Evolutionary conservation across 2,888 invertebrate species (phyloP).

Genomic region (Lasioglossum figueresi): DNA sequence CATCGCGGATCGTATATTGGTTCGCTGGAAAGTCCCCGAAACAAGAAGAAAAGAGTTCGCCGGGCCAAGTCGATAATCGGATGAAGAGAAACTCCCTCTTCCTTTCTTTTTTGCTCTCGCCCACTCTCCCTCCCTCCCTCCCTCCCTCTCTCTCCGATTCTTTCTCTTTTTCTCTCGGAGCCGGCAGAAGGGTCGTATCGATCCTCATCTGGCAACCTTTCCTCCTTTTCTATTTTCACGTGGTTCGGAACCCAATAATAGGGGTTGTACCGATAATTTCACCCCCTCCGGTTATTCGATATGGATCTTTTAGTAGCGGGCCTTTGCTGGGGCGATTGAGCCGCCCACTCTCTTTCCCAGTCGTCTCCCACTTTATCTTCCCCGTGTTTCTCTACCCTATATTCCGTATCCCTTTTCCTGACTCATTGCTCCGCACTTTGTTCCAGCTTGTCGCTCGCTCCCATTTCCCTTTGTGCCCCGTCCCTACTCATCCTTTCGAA

Average conservation of each 20-base stretch:
- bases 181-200: slow-evolving; percentile 59
- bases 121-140: slow-evolving; percentile 19
- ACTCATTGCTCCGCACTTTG: slow-evolving; percentile 56
- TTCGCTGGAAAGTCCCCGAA: slow-evolving; percentile 60
- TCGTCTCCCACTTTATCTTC: slow-evolving; percentile 37
- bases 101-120: neutral
- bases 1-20: slow-evolving; percentile 51
- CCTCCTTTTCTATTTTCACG: slow-evolving; percentile 71
- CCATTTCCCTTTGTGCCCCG: slow-evolving; percentile 55
- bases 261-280: slow-evolving; percentile 79
- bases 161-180: neutral
- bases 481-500: slow-evolving; percentile 54
- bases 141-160: neutral
- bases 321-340: slow-evolving; percentile 78
- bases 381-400: slow-evolving; percentile 40
- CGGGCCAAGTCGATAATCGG: slow-evolving; percentile 69
- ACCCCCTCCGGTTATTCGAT: slow-evolving; percentile 76
- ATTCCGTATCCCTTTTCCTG: slow-evolving; percentile 46
- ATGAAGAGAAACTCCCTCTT: slow-evolving; percentile 65
- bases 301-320: slow-evolving; percentile 77
- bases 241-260: slow-evolving; percentile 76
- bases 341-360: slow-evolving; percentile 54
- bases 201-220: slow-evolving; percentile 68
- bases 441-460: slow-evolving; percentile 47
- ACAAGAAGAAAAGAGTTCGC: slow-evolving; percentile 63